Conservation (phyloP, 2,888 invertebrate species). For the Theretra japonica region DNA sequence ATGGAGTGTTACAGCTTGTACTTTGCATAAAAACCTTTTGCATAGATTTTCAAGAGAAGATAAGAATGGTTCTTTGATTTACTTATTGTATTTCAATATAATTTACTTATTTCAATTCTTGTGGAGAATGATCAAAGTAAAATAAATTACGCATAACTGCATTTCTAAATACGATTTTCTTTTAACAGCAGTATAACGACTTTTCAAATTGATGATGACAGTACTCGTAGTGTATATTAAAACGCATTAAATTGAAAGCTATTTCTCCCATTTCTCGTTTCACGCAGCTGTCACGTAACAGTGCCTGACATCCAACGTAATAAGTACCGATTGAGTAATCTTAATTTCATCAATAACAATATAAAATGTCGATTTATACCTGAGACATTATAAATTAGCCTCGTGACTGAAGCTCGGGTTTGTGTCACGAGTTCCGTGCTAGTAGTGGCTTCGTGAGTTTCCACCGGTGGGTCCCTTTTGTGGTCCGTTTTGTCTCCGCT, state of each 20-base stretch:
- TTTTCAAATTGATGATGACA: no score
- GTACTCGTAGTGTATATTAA: no score
- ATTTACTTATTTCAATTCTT: neutral
- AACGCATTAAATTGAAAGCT: no score
- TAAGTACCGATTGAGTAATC: slow-evolving; percentile 47
- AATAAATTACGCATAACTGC: no score
- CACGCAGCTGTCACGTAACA: slow-evolving; percentile 5
- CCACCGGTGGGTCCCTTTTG: slow-evolving; percentile 45
- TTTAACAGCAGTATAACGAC: no score
- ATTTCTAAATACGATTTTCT: no score
- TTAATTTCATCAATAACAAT: slow-evolving; percentile 62
- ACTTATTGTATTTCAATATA: neutral
- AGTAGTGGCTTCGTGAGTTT: slow-evolving; percentile 54
- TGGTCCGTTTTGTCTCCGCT: slow-evolving; percentile 53
- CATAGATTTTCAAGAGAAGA: slow-evolving; percentile 19
- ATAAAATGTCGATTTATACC: slow-evolving; percentile 65
- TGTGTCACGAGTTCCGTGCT: slow-evolving; percentile 57
- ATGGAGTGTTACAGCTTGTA: slow-evolving; percentile 20
- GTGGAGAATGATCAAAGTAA: no score
- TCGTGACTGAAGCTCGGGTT: slow-evolving; percentile 70
- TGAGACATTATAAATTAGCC: slow-evolving; percentile 69
- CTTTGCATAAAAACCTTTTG: slow-evolving; percentile 36
- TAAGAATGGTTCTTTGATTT: slow-evolving; percentile 7
- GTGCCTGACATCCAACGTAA: neutral
- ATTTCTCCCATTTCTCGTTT: neutral